These are phyloP conservation scores for Chalcosyrphus nemorum DNA, from an alignment of 2,888 invertebrate genomes.

Conservation along the genomic window DNA sequence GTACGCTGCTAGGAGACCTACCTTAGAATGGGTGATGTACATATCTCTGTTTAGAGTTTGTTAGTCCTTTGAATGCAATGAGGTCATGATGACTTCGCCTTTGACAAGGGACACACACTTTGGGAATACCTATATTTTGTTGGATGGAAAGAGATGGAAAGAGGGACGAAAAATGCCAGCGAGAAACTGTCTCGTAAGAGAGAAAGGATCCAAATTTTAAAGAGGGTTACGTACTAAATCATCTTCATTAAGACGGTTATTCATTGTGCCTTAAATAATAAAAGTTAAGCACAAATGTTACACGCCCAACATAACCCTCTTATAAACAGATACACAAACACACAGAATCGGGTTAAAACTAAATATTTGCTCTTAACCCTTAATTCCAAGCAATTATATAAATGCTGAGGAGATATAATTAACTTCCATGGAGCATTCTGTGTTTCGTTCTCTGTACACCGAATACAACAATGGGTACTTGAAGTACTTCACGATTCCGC, in stretches of 20 bases:
- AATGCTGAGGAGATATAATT: neutral
- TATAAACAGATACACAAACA: neutral
- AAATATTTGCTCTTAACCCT: constrained; percentile 28
- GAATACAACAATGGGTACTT: neutral
- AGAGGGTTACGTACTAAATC: constrained; percentile 25
- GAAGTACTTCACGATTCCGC: neutral
- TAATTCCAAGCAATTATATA: neutral
- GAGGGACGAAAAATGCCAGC: no score
- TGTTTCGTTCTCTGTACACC: neutral
- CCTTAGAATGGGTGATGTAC: constrained; percentile 3
- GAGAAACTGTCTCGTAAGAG: no score
- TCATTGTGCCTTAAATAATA: constrained; percentile 12
- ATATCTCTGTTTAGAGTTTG: neutral
- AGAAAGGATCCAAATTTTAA: neutral
- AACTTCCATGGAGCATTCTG: neutral
- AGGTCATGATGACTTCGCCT: constrained; percentile 40
- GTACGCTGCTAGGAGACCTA: no score
- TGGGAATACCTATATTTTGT: neutral
- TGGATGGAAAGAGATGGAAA: no score
- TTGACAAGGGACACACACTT: constrained; percentile 16
- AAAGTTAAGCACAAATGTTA: constrained; percentile 18
- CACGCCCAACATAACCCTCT: neutral
- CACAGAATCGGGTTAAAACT: constrained; percentile 7
- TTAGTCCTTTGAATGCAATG: neutral
- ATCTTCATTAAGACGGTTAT: constrained; percentile 5